phyloP scores from a whole-genome alignment of 2,888 invertebrate genomes.

The Hydroisotoma schaefferi region DNA sequence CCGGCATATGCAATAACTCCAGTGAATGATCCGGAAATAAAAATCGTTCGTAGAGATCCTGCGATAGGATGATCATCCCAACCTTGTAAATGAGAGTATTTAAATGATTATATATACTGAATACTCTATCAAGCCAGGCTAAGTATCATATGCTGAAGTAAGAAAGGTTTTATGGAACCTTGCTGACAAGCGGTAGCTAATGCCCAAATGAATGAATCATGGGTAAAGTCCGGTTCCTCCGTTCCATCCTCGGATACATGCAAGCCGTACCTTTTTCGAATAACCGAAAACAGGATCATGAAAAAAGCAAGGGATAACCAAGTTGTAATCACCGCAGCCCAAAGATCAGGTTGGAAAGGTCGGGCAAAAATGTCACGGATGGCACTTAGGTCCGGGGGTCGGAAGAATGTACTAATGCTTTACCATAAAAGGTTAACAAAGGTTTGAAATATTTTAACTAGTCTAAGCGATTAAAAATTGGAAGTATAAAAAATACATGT shows the following conservation, averaged over 20 bases:
- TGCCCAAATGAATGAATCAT: slow-evolving; percentile 46
- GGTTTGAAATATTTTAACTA: not conserved
- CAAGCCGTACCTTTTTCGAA: slow-evolving; percentile 32
- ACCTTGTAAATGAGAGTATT: slow-evolving; percentile 23
- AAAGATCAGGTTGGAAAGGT: slow-evolving; percentile 40
- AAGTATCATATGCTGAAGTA: not conserved
- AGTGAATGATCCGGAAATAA: slow-evolving; percentile 42
- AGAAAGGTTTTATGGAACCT: slow-evolving; percentile 20
- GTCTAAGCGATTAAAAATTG: not conserved
- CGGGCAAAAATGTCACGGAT: slow-evolving; percentile 45
- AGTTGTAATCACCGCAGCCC: slow-evolving; percentile 42
- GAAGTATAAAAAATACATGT: slow-evolving; percentile 32
- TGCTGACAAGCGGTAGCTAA: slow-evolving; percentile 45
- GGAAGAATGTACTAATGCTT: slow-evolving; percentile 42
- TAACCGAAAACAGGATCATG: slow-evolving; percentile 38
- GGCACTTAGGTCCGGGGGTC: slow-evolving; percentile 27
- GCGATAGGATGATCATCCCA: slow-evolving; percentile 46
- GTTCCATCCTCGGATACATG: slow-evolving; percentile 11
- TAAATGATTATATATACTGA: not conserved
- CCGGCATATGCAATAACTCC: slow-evolving; percentile 46
- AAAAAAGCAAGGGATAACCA: slow-evolving; percentile 40
- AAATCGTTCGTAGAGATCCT: slow-evolving; percentile 38
- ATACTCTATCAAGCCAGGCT: not conserved
- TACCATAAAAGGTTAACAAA: not conserved
- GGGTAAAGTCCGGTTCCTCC: slow-evolving; percentile 39